Evolutionary conservation across 1,140 invertebrate genomes (phyloP), one percentile per base, ranked within the genome.

Genomic region (Stratiolaelaps scimitus): DNA sequence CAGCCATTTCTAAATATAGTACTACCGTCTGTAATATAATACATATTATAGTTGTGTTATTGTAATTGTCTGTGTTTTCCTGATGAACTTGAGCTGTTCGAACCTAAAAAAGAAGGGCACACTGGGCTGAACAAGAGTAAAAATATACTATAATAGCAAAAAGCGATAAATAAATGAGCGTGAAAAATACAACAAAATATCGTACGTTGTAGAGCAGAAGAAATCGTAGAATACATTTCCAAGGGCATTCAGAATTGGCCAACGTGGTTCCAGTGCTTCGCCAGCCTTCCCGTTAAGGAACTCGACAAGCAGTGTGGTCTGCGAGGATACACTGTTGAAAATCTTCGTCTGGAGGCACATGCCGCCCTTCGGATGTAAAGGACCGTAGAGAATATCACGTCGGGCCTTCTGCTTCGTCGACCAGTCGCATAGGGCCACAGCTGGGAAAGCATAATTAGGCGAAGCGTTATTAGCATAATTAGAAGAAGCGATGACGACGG

Each of bases 401-500:
- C 88, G 79, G 0, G 80, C 81, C 67, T 85, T 84, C 71, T 92
- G 89, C 0, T 89, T 74, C 1, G 85, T 82, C 0, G 85, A 87
- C 87, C 87, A 90, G 72, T 90, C 84, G 73, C 87, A 88, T 46
- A 91, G 82, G 13, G 88, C 88, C 64, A 92, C 75, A 67, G 88
- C 88, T 90, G 79, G 66, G 80, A 78, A 76, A 77, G 77, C 73
- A 73, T 65, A 1, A 67, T 30, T 67, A 47, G 45, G 0, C 47
- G n/a, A n/a, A n/a, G n/a, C n/a, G n/a, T n/a, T n/a, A n/a, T n/a
- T n/a, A n/a, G n/a, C n/a, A n/a, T n/a, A n/a, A n/a, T n/a, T n/a
- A n/a, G n/a, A n/a, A n/a, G n/a, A n/a, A n/a, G n/a, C n/a, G n/a
- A n/a, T n/a, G n/a, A n/a, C n/a, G n/a, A n/a, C n/a, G n/a, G n/a